phyloP scores from a whole-genome alignment of 2,797 vertebrate species.

The Catostomus latipinnis region DNA sequence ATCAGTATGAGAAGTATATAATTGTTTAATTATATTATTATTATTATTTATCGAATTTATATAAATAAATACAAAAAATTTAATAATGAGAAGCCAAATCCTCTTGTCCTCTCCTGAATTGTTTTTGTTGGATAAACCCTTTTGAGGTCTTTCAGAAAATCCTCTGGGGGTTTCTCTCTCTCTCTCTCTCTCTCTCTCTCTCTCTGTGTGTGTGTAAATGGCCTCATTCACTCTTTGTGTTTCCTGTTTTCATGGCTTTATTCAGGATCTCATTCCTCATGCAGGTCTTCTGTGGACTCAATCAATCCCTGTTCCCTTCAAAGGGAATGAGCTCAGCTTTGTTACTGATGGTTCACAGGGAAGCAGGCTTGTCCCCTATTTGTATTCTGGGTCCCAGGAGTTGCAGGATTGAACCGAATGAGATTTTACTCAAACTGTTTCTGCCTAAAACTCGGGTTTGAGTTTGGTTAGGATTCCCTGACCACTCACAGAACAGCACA shows the following conservation, averaged over 20 bases:
- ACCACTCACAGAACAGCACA: constrained; percentile 4
- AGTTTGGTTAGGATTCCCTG: constrained; percentile 2
- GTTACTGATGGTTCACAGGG: constrained; percentile 78
- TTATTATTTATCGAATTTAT: too few species aligned
- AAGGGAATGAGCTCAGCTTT: constrained; percentile 72
- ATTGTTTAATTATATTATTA: too few species aligned
- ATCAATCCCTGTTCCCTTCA: constrained; percentile 76
- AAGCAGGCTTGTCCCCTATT: constrained; percentile 79
- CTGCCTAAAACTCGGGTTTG: constrained; percentile 25
- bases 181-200: too few species aligned
- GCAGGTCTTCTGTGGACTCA: constrained; percentile 74
- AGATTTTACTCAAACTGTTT: constrained; percentile 39
- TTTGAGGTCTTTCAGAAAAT: neutral
- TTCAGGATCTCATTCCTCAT: constrained; percentile 79
- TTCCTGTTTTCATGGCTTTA: constrained; percentile 66
- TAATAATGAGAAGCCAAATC: neutral
- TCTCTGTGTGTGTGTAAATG: constrained; percentile 63
- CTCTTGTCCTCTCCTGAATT: neutral
- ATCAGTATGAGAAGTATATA: too few species aligned
- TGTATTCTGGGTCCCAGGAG: constrained; percentile 73
- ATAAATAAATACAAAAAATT: too few species aligned
- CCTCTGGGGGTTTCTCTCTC: neutral
- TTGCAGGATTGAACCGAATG: constrained; percentile 63
- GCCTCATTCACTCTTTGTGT: constrained; percentile 74
- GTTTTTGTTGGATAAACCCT: neutral